Conservation (phyloP, 2,888 invertebrate genomes). For the Criorhina ranunculi region DNA sequence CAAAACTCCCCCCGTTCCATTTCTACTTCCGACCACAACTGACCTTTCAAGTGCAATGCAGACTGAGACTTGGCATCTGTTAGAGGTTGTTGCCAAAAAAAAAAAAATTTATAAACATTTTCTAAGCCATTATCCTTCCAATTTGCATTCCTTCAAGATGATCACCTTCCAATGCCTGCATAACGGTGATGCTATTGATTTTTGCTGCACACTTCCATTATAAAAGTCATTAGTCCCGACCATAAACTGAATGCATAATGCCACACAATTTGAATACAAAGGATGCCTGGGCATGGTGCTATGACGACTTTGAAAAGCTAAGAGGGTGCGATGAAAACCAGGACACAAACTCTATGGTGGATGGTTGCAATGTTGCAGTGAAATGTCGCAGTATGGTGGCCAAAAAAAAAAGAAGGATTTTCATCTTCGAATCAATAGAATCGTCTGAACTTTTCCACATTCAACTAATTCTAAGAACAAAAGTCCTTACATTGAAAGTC, state of each 20-base stretch:
- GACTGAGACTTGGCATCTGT: slow-evolving; percentile 9
- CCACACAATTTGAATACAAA: slow-evolving; percentile 57
- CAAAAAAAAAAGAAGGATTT: neutral
- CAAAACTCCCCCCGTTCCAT: slow-evolving; percentile 25
- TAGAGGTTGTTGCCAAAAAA: slow-evolving; percentile 26
- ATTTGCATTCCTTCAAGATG: slow-evolving; percentile 24
- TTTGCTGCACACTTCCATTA: slow-evolving; percentile 37
- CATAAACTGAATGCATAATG: slow-evolving; percentile 57
- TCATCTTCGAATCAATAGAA: too few species aligned
- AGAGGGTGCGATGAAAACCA: slow-evolving; percentile 1
- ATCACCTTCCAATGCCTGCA: slow-evolving; percentile 1
- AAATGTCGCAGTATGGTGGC: neutral
- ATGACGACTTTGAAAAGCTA: slow-evolving; percentile 21
- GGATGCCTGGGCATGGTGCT: slow-evolving; percentile 2
- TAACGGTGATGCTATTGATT: slow-evolving; percentile 53
- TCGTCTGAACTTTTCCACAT: too few species aligned
- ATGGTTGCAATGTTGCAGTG: neutral
- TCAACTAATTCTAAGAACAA: neutral
- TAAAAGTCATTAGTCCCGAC: slow-evolving; percentile 58
- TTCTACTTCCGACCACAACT: slow-evolving; percentile 23
- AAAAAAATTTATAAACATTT: too few species aligned
- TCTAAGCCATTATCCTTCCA: slow-evolving; percentile 12
- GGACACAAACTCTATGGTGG: neutral
- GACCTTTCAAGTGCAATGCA: slow-evolving; percentile 60
- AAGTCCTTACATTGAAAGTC: neutral